Percentiles rank a stretch among this genome's conserved stretches.
These are phyloP conservation scores for Microtus richardsoni DNA, from an alignment of 2,113 vertebrate species.

Conservation along the genomic window DNA sequence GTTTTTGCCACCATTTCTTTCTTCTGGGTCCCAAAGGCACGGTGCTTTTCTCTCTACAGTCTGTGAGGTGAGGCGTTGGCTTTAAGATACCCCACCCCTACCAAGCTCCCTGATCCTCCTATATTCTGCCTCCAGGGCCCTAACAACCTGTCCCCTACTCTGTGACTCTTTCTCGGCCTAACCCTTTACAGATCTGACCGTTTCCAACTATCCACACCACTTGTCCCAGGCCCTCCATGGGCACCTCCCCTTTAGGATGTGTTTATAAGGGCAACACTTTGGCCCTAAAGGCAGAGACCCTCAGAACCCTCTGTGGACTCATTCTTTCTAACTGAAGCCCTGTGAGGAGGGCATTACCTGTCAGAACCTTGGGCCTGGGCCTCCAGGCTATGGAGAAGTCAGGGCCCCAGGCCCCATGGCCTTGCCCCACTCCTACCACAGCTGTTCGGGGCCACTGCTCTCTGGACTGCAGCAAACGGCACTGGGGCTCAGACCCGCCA, in stretches of 20 bases:
- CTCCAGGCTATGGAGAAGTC: slow-evolving; percentile 15
- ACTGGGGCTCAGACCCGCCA: slow-evolving; percentile 67
- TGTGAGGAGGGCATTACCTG: no score
- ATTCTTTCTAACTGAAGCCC: background rate
- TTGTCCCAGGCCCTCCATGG: background rate
- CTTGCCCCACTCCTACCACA: slow-evolving; percentile 7
- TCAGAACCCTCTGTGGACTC: background rate
- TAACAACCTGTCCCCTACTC: background rate
- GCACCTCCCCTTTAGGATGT: background rate
- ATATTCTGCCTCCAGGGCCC: background rate
- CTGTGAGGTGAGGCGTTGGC: background rate
- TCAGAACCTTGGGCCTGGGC: background rate
- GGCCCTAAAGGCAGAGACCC: background rate
- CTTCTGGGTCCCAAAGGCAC: background rate
- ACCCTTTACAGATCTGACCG: background rate
- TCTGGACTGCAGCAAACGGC: slow-evolving; percentile 53
- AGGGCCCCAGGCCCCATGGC: background rate
- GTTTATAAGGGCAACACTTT: background rate
- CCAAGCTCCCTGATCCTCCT: background rate
- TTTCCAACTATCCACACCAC: background rate
- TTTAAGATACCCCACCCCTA: background rate
- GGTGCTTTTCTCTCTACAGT: background rate
- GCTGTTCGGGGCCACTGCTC: slow-evolving; percentile 47
- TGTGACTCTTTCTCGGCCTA: background rate
- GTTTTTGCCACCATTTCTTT: background rate